These are phyloP conservation scores for Poecile atricapillus DNA, from an alignment of 2,113 vertebrate species.

Conservation along the genomic window DNA sequence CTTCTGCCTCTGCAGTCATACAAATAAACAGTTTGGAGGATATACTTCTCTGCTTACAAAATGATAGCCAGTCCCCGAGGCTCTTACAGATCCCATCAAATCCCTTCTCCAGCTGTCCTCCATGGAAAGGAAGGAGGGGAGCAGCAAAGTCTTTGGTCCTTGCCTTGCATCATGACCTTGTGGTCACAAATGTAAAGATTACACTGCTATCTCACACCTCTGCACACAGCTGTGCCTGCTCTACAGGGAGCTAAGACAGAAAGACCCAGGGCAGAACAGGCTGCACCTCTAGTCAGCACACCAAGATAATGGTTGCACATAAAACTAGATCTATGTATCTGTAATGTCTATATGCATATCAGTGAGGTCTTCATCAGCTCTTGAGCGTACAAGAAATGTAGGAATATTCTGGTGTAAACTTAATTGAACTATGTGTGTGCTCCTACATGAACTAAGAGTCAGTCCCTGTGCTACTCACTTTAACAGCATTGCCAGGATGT, in stretches of 20 bases:
- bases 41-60: neutral
- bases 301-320: neutral
- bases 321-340: neutral
- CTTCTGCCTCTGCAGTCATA: neutral
- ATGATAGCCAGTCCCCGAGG: neutral
- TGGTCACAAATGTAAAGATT: neutral
- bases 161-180: neutral
- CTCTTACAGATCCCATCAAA: neutral
- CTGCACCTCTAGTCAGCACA: neutral
- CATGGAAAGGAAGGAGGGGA: neutral
- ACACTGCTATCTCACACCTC: accelerated
- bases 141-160: neutral
- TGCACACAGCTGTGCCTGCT: neutral
- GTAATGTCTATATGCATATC: accelerated
- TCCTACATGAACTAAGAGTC: neutral
- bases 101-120: neutral
- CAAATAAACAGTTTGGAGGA: neutral
- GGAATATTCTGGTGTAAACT: neutral
- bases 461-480: neutral
- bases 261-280: neutral
- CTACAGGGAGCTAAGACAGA: neutral
- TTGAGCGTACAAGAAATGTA: neutral
- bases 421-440: neutral
- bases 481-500: neutral
- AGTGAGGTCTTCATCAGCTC: neutral